Base-by-base conservation (phyloP, 2,113 vertebrate species). In the Hypomesus transpacificus region DNA sequence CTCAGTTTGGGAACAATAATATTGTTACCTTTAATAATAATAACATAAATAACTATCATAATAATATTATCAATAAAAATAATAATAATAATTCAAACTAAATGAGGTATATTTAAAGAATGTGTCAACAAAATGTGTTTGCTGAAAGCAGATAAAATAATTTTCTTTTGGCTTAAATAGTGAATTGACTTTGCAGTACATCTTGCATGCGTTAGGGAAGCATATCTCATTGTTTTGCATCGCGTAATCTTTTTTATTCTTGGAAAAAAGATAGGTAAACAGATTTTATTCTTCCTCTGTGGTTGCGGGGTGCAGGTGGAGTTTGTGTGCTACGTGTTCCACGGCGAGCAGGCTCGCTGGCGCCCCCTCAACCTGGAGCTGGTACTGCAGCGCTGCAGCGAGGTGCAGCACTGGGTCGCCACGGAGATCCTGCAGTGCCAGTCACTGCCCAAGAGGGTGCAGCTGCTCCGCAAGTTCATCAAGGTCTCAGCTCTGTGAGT, bases 401-500 rank as follows among this genome's bases (percentile, higher is more conserved):
- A 98, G 75, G 95, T 98, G 80, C 96, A 97, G 80, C 95, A 96
- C 91, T 98, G 96, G 96, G 96, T 98, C 24, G 95, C 95, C 87
- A 98, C 96, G 0, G 96, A 98, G 90, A 94, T 96, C 82, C 92
- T 98, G 79, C 95, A 98, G 85, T 98, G 96, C 52, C 95, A 97
- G 80, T 92, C 93, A 0, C 92, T 93, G 57, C 95, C 95, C 0
- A 96, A 96, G 84, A 91, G 96, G 0, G 84, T 95, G 17, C 96
- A 98, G 81, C 94, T 98, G 68, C 94, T 98, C 67, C 95, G 96
- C 85, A 98, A 98, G 87, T 97, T 98, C 86, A 97, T 98, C 91
- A 98, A 98, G 91, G 95, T 98, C 4, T 95, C 96, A 0, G 95
- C 95, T 14, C 92, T 98, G 96, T 98, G 88, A 95, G 96, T 79